phyloP scores from a whole-genome alignment of 1,140 invertebrate genomes.

The Drosophila bocqueti region DNA sequence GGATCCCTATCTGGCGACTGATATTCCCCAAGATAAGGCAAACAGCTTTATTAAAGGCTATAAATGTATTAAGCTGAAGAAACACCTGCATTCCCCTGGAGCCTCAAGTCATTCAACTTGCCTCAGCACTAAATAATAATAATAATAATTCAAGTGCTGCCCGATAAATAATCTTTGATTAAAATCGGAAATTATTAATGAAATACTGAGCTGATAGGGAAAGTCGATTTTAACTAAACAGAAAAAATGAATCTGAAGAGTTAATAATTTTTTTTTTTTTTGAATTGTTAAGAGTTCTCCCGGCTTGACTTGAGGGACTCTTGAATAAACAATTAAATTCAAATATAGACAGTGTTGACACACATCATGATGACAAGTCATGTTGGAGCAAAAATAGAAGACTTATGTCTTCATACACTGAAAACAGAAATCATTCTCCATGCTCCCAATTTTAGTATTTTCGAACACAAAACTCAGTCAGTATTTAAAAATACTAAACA shows the following conservation, averaged over 20 bases:
- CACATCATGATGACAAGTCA: slow-evolving; percentile 39
- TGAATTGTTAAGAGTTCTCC: neutral
- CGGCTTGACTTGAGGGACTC: slow-evolving; percentile 31
- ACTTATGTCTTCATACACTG: too few relatives aligned
- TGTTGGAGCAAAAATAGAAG: neutral
- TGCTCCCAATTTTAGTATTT: neutral
- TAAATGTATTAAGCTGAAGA: slow-evolving; percentile 48
- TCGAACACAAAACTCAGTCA: neutral
- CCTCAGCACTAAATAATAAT: slow-evolving; percentile 30
- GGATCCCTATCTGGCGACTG: slow-evolving; percentile 30
- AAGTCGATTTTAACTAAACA: slow-evolving; percentile 1
- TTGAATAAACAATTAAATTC: slow-evolving; percentile 43
- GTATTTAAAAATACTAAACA: too few relatives aligned
- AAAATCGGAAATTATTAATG: slow-evolving; percentile 6
- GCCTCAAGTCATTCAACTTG: slow-evolving; percentile 48
- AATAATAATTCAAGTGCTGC: slow-evolving; percentile 28
- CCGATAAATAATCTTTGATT: slow-evolving; percentile 19
- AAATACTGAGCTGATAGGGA: neutral
- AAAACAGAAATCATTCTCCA: neutral
- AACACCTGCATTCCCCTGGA: slow-evolving; percentile 28
- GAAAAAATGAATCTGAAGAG: slow-evolving; percentile 14
- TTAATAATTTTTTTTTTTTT: slow-evolving; percentile 11
- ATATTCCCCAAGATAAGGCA: slow-evolving; percentile 48
- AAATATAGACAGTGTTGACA: slow-evolving; percentile 34
- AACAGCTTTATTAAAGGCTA: slow-evolving; percentile 23